These are phyloP conservation scores for Campoplex nolae DNA, from an alignment of 2,888 invertebrate species.

Conservation along the genomic window DNA sequence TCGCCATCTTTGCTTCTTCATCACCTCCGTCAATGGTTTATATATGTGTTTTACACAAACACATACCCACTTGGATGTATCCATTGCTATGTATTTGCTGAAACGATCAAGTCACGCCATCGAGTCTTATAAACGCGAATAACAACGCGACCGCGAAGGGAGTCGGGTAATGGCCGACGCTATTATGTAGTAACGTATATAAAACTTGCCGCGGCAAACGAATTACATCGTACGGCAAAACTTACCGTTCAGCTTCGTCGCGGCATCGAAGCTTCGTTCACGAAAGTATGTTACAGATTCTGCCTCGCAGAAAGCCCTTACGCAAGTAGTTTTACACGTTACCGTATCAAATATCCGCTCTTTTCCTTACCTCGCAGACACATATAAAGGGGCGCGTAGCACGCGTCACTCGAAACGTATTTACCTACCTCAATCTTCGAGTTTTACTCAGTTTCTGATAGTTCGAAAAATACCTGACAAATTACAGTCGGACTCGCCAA, in stretches of 20 bases:
- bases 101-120: conserved; percentile 78
- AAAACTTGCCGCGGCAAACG: conserved; percentile 68
- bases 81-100: conserved; percentile 35
- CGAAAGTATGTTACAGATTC: not conserved
- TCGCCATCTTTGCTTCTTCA: conserved; percentile 54
- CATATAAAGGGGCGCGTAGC: conserved; percentile 1
- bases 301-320: conserved; percentile 2
- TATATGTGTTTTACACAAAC: not conserved
- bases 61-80: not conserved
- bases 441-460: not conserved
- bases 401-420: conserved; percentile 59
- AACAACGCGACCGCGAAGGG: conserved; percentile 48
- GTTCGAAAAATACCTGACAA: not conserved
- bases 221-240: conserved; percentile 64
- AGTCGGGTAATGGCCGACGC: conserved; percentile 71
- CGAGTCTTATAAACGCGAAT: conserved; percentile 72
- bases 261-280: conserved; percentile 14
- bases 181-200: conserved; percentile 71
- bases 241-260: conserved; percentile 49
- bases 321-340: not conserved
- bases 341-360: not conserved
- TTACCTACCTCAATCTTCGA: conserved; percentile 15
- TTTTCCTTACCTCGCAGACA: not conserved
- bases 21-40: conserved; percentile 44
- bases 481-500: conserved; percentile 1